Conservation (phyloP, 2,797 vertebrate genomes). For the Uromys caudimaculatus region DNA sequence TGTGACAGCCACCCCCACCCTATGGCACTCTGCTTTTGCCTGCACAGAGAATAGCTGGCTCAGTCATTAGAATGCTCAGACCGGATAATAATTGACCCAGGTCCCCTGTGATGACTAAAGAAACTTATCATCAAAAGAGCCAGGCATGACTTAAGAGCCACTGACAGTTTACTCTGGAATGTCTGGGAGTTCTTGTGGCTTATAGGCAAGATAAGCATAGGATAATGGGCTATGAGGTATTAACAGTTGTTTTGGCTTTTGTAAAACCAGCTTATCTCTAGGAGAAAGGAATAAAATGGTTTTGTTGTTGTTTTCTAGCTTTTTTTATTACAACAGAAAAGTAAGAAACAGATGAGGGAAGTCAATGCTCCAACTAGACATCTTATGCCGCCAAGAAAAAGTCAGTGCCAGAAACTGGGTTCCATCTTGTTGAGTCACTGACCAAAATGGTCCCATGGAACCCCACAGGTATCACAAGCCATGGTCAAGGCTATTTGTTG, state of each 20-base stretch:
- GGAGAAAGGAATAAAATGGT: background rate
- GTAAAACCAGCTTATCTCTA: no score
- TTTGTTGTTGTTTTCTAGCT: background rate
- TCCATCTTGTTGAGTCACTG: background rate
- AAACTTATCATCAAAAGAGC: background rate
- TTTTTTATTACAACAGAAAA: background rate
- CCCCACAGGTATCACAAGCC: background rate
- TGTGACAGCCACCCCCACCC: background rate
- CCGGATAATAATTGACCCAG: background rate
- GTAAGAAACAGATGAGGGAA: background rate
- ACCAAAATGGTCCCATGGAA: background rate
- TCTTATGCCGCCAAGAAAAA: background rate
- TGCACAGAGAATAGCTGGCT: background rate
- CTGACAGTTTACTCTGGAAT: background rate
- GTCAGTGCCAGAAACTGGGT: background rate
- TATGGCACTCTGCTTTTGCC: no score
- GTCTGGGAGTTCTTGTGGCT: background rate
- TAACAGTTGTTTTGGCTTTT: background rate
- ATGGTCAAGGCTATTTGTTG: background rate
- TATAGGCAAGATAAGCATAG: no score
- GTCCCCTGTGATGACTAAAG: background rate
- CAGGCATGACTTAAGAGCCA: background rate
- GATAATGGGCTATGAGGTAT: background rate
- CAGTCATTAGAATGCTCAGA: background rate
- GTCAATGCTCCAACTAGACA: background rate